phyloP scores from a whole-genome alignment of 2,113 vertebrate species.

The Electrona antarctica region DNA sequence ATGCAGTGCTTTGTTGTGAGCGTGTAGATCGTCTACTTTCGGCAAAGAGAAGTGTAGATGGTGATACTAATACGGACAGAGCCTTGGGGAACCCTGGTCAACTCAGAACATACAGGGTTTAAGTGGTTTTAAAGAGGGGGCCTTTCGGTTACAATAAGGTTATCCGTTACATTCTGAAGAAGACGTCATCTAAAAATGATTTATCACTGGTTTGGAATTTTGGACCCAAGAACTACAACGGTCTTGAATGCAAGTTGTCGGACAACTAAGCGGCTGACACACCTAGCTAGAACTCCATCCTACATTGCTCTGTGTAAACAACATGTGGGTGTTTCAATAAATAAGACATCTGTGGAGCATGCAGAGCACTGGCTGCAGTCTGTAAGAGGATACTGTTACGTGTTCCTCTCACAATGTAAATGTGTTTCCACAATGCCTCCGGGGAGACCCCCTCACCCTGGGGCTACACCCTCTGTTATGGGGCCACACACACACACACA shows the following conservation, averaged over 20 bases:
- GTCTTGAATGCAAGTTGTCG: neutral
- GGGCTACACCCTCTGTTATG: conserved; percentile 11
- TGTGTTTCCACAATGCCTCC: conserved; percentile 25
- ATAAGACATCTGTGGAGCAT: conserved; percentile 9
- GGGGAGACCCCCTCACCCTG: neutral
- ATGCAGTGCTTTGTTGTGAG: no score
- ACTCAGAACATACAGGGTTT: no score
- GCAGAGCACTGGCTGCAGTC: conserved; percentile 13
- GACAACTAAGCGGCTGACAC: neutral
- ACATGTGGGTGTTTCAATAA: neutral
- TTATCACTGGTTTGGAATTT: conserved; percentile 1
- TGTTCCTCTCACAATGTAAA: conserved; percentile 23
- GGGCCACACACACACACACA: neutral
- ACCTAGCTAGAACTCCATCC: neutral
- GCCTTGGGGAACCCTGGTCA: no score
- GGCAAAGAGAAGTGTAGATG: no score
- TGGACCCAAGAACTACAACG: neutral
- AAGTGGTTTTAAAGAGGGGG: no score
- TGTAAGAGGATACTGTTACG: conserved; percentile 21
- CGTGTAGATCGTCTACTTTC: no score
- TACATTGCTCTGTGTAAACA: neutral
- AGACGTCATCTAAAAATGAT: no score
- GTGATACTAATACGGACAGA: no score
- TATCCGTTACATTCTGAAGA: no score
- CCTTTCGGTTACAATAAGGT: no score